Conservation (phyloP, 2,113 vertebrate species). For the Corydoras sp. region DNA sequence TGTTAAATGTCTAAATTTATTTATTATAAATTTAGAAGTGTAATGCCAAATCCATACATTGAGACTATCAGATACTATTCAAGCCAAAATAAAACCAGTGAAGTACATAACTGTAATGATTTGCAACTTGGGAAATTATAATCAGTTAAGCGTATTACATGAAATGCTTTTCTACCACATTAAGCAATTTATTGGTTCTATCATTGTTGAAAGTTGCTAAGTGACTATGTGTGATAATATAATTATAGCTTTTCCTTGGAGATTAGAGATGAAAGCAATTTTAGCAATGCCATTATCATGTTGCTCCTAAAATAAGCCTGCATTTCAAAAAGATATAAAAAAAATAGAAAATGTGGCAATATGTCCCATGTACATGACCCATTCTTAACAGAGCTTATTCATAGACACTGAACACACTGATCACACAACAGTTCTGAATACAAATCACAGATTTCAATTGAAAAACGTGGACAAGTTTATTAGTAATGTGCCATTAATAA, state of each 20-base stretch:
- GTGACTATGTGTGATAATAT: background rate
- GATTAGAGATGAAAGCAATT: background rate
- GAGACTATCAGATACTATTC: constrained; percentile 49
- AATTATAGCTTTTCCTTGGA: background rate
- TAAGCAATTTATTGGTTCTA: constrained; percentile 7
- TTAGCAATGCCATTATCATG: background rate
- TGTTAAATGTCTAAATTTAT: too few species aligned
- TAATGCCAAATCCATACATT: constrained; percentile 57
- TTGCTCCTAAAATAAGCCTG: background rate
- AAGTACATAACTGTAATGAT: constrained; percentile 9
- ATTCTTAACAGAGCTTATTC: too few species aligned
- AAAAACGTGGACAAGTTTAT: too few species aligned
- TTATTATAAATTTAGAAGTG: background rate
- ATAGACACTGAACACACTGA: too few species aligned
- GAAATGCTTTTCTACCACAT: constrained; percentile 13
- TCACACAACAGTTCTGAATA: too few species aligned
- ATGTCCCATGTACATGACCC: too few species aligned
- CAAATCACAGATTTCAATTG: too few species aligned
- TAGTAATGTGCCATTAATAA: too few species aligned
- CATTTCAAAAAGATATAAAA: background rate
- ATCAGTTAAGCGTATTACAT: constrained; percentile 15
- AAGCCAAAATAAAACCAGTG: constrained; percentile 14
- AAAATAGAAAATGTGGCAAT: background rate
- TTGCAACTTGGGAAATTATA: constrained; percentile 16
- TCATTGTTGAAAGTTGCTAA: constrained; percentile 18